Conservation (phyloP, 2,888 invertebrate genomes). For the Thumatha senex region DNA sequence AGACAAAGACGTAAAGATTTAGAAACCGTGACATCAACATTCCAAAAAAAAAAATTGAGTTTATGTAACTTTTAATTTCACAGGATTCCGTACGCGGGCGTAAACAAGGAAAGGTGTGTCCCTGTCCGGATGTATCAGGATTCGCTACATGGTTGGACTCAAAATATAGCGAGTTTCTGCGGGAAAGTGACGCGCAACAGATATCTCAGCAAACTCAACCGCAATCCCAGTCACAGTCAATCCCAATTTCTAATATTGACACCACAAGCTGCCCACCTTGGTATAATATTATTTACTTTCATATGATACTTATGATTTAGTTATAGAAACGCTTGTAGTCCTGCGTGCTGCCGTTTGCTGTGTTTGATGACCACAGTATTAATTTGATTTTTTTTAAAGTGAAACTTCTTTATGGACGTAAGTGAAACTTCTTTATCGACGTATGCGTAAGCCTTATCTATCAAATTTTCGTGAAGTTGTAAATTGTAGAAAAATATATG, state of each 20-base stretch:
- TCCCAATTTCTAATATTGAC: background rate
- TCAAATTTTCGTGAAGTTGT: too few relatives aligned
- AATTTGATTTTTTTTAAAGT: too few relatives aligned
- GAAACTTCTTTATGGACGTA: too few relatives aligned
- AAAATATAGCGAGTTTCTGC: slow-evolving; percentile 63
- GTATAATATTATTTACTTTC: background rate
- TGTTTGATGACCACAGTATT: too few relatives aligned
- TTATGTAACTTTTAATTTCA: background rate
- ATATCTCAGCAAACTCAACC: background rate
- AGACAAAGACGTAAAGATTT: too few relatives aligned
- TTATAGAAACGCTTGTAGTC: too few relatives aligned
- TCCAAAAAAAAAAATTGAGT: too few relatives aligned
- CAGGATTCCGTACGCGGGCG: background rate
- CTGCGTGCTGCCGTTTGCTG: too few relatives aligned
- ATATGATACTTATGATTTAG: background rate
- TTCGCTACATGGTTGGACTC: slow-evolving; percentile 70
- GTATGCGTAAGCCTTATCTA: too few relatives aligned
- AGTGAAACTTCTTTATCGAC: too few relatives aligned
- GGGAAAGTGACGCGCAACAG: slow-evolving; percentile 25
- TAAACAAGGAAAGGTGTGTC: background rate
- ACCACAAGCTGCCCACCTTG: background rate
- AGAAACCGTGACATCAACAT: too few relatives aligned
- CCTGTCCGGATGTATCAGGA: slow-evolving; percentile 12
- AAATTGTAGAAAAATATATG: too few relatives aligned
- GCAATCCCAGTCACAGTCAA: background rate